These are phyloP conservation scores for Crenichthys baileyi DNA, from an alignment of 2,797 vertebrate species.

Conservation along the genomic window DNA sequence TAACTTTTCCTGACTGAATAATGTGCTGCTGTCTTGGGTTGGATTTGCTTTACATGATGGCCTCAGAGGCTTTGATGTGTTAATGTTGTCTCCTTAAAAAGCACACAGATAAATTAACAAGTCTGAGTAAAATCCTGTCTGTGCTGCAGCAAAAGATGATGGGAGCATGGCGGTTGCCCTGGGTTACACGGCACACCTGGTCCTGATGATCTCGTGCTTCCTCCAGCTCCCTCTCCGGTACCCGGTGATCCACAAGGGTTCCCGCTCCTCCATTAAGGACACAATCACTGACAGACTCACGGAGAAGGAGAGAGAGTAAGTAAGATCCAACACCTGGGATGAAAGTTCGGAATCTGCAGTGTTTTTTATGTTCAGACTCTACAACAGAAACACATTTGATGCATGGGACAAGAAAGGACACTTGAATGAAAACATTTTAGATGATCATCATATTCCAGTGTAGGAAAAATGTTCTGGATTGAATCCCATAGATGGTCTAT, in stretches of 20 bases:
- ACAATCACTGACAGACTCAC: slow-evolving; percentile 97
- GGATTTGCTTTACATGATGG: slow-evolving; percentile 9
- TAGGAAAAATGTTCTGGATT: background rate
- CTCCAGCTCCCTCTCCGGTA: slow-evolving; percentile 97
- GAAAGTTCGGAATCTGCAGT: background rate
- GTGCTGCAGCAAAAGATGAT: slow-evolving; percentile 91
- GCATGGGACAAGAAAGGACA: background rate
- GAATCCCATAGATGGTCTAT: background rate
- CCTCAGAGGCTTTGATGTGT: slow-evolving; percentile 18
- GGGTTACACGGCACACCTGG: slow-evolving; percentile 96
- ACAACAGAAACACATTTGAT: background rate
- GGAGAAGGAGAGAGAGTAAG: slow-evolving; percentile 99
- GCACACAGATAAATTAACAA: slow-evolving; percentile 5
- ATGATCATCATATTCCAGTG: background rate
- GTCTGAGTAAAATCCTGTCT: slow-evolving; percentile 28
- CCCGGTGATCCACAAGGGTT: slow-evolving; percentile 96
- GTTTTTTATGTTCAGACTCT: too few relatives aligned
- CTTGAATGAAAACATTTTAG: background rate
- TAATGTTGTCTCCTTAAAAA: slow-evolving; percentile 19
- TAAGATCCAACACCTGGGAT: slow-evolving; percentile 29
- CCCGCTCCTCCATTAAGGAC: slow-evolving; percentile 95
- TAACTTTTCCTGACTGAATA: slow-evolving; percentile 27
- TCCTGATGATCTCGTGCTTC: slow-evolving; percentile 98
- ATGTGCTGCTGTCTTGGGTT: slow-evolving; percentile 27
- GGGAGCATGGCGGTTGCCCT: slow-evolving; percentile 95